Evolutionary conservation across 2,113 vertebrate genomes (phyloP).

Genomic region (Hipposideros armiger): DNA sequence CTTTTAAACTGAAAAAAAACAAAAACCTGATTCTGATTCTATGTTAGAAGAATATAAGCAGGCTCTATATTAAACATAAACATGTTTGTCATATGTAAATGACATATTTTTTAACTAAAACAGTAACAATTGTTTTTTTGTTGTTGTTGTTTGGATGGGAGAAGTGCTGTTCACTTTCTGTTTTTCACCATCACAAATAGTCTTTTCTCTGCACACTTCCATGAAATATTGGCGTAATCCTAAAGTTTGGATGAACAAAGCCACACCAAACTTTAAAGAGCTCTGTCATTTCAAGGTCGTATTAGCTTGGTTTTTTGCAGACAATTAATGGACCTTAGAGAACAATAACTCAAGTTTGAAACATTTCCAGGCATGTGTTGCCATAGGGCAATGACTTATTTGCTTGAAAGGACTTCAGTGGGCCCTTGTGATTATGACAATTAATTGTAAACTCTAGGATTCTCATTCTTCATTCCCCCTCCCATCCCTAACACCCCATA

Average conservation of each 20-base stretch:
- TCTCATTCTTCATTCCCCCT: not conserved
- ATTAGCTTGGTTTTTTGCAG: conserved; percentile 55
- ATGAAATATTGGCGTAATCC: not conserved
- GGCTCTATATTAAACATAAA: not conserved
- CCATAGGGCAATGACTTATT: not conserved
- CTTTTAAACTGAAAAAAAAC: conserved; percentile 13
- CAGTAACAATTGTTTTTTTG: not conserved
- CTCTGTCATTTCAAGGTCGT: conserved; percentile 19
- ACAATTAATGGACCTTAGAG: conserved; percentile 56
- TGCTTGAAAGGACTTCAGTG: conserved; percentile 49
- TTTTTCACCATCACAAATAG: not conserved
- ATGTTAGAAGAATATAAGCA: not conserved
- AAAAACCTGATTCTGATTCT: not conserved
- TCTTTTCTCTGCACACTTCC: not conserved
- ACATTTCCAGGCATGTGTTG: not conserved
- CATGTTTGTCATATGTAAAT: not conserved
- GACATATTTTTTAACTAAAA: conserved; percentile 18
- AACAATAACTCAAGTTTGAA: conserved; percentile 53
- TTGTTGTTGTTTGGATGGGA: not conserved
- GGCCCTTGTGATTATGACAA: not conserved
- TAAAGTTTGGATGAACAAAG: conserved; percentile 31
- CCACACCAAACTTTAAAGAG: conserved; percentile 41
- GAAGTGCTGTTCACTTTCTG: not conserved
- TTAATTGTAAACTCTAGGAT: not conserved
- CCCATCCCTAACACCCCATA: not conserved